Percentiles rank a stretch among this genome's conserved stretches.
These are phyloP conservation scores for Acrossocheilus fasciatus DNA, from an alignment of 2,797 vertebrate species.

Conservation along the genomic window DNA sequence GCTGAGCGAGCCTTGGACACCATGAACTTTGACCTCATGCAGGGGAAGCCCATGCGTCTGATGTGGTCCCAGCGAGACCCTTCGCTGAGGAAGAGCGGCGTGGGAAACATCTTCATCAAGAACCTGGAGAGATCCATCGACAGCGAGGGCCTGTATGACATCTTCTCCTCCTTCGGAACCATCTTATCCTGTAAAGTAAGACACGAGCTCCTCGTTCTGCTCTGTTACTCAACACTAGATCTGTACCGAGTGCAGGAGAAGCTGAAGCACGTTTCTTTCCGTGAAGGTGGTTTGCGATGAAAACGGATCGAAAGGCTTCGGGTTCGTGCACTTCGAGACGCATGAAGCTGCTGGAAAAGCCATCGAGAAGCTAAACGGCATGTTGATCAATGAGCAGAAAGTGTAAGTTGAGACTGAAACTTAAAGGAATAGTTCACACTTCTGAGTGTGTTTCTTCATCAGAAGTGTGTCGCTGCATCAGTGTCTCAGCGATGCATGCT, in stretches of 20 bases:
- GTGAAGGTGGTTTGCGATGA: conserved; percentile 96
- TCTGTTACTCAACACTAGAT: background rate
- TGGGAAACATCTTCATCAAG: conserved; percentile 99
- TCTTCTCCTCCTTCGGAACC: conserved; percentile 97
- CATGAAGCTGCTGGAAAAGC: conserved; percentile 93
- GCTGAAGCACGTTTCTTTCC: conserved; percentile 55
- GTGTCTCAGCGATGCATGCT: too few species aligned
- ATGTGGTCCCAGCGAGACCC: conserved; percentile 99
- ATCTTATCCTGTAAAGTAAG: conserved; percentile 98
- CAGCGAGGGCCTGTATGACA: conserved; percentile 97
- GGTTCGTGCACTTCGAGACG: conserved; percentile 78
- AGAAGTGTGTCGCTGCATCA: too few species aligned
- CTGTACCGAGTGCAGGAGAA: background rate
- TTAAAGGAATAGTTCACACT: too few species aligned
- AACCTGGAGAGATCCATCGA: conserved; percentile 98
- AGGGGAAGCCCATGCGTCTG: conserved; percentile 95
- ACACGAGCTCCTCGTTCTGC: background rate
- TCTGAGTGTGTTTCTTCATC: too few species aligned
- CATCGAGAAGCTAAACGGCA: conserved; percentile 98
- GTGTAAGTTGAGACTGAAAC: background rate
- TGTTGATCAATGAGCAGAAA: conserved; percentile 91
- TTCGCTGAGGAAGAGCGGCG: conserved; percentile 94
- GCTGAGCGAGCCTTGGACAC: conserved; percentile 97
- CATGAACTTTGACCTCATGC: conserved; percentile 99
- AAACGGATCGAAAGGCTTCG: conserved; percentile 98